These are phyloP conservation scores for Lepidothrix coronata DNA, from an alignment of 2,113 vertebrate genomes.

Conservation along the genomic window DNA sequence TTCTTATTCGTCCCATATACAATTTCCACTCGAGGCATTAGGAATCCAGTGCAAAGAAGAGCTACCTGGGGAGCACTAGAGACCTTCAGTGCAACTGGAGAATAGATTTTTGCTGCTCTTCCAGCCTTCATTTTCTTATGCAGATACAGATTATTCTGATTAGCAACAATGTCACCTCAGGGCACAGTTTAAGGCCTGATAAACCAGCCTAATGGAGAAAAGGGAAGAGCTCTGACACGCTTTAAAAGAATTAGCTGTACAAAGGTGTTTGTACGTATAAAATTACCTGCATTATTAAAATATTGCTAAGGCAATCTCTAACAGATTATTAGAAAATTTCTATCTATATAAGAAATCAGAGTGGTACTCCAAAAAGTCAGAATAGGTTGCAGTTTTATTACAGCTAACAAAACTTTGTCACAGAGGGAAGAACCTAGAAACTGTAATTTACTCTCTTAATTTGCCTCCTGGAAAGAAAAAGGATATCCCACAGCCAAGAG, in stretches of 20 bases:
- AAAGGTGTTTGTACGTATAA: not conserved
- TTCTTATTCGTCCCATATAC: not conserved
- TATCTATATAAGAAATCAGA: not conserved
- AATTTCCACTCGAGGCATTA: not conserved
- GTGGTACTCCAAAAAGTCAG: not conserved
- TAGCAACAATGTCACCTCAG: not conserved
- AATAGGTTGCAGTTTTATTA: not conserved
- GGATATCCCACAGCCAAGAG: not conserved
- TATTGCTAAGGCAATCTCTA: not conserved
- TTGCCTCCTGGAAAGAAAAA: not conserved
- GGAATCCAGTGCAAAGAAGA: not conserved
- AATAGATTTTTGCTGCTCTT: not conserved
- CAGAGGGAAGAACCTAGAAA: not conserved
- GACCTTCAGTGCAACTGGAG: not conserved
- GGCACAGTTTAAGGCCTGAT: not conserved
- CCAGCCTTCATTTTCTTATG: not conserved
- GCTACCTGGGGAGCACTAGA: not conserved
- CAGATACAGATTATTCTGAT: not conserved
- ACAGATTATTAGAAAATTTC: not conserved
- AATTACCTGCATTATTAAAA: conserved; percentile 26
- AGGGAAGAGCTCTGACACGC: not conserved
- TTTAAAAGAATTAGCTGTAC: not conserved
- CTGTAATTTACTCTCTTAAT: not conserved
- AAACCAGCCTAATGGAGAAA: not conserved
- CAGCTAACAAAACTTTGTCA: not conserved